Evolutionary conservation across 2,797 vertebrate genomes (phyloP).

Genomic region (Gadopsis marmoratus): DNA sequence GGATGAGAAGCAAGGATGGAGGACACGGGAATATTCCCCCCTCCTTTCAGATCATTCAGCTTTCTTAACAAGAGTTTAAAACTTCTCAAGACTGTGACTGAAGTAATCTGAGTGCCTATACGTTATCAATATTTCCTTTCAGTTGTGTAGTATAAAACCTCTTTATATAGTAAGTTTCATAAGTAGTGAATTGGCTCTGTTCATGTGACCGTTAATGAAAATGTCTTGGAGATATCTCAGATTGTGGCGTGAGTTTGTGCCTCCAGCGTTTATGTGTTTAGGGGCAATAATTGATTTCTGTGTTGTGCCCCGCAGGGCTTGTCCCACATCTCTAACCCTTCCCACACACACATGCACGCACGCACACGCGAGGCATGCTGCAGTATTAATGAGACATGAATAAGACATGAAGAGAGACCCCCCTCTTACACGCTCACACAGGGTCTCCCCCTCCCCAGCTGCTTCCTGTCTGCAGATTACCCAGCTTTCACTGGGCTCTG

Average conservation of each 20-base stretch:
- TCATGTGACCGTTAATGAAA: conserved; percentile 65
- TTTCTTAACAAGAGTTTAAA: conserved; percentile 26
- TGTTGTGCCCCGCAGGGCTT: conserved; percentile 78
- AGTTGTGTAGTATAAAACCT: conserved; percentile 11
- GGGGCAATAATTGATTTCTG: conserved; percentile 85
- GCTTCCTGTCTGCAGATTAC: conserved; percentile 88
- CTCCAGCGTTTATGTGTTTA: conserved; percentile 80
- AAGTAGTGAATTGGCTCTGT: conserved; percentile 16
- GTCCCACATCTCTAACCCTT: conserved; percentile 73
- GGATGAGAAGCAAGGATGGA: conserved; percentile 52
- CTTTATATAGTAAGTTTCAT: background rate
- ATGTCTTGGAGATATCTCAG: conserved; percentile 63
- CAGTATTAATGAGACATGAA: conserved; percentile 89
- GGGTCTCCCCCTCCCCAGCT: conserved; percentile 81
- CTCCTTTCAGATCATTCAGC: conserved; percentile 31
- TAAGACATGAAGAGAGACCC: conserved; percentile 87
- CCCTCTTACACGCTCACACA: conserved; percentile 80
- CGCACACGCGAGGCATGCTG: conserved; percentile 70
- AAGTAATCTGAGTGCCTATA: conserved; percentile 1
- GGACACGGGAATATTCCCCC: conserved; percentile 40
- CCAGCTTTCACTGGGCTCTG: conserved; percentile 83
- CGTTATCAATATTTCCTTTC: conserved; percentile 11
- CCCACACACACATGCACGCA: conserved; percentile 30
- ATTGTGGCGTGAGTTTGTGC: conserved; percentile 66
- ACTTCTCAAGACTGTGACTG: conserved; percentile 17